Percentiles rank a stretch among this genome's conserved stretches.
phyloP scores from a whole-genome alignment of 2,888 invertebrate genomes.

The Cecidostiba fungosa region DNA sequence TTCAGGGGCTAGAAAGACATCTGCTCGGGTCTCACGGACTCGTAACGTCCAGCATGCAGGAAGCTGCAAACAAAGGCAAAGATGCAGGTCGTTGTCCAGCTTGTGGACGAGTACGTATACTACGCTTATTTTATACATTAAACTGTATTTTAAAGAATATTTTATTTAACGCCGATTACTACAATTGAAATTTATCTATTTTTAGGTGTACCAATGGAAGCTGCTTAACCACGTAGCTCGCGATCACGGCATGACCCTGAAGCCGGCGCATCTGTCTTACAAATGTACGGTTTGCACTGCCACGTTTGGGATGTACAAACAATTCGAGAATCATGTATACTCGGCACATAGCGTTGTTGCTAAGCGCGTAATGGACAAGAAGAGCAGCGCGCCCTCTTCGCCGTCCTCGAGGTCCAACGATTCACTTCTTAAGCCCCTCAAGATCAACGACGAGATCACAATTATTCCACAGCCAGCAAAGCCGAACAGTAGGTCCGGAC shows the following conservation, averaged over 20 bases:
- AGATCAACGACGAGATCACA: conserved; percentile 94
- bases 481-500: conserved; percentile 76
- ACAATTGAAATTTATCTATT: background rate
- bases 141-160: background rate
- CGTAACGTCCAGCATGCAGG: conserved; percentile 97
- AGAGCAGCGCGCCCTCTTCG: conserved; percentile 81
- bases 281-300: conserved; percentile 97
- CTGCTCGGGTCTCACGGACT: conserved; percentile 96
- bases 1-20: conserved; percentile 96
- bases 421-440: conserved; percentile 88
- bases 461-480: conserved; percentile 92
- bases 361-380: conserved; percentile 91
- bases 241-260: conserved; percentile 94
- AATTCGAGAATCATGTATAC: conserved; percentile 96
- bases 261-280: conserved; percentile 96
- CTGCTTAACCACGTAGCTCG: conserved; percentile 94
- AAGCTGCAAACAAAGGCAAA: conserved; percentile 96
- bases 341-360: conserved; percentile 95
- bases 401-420: conserved; percentile 82
- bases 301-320: conserved; percentile 97
- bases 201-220: conserved; percentile 96
- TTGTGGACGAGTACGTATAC: conserved; percentile 90
- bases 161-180: background rate
- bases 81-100: conserved; percentile 97
- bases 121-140: conserved; percentile 2